Conservation (phyloP, 2,113 vertebrate genomes). For the Notarius lentiginosus region DNA sequence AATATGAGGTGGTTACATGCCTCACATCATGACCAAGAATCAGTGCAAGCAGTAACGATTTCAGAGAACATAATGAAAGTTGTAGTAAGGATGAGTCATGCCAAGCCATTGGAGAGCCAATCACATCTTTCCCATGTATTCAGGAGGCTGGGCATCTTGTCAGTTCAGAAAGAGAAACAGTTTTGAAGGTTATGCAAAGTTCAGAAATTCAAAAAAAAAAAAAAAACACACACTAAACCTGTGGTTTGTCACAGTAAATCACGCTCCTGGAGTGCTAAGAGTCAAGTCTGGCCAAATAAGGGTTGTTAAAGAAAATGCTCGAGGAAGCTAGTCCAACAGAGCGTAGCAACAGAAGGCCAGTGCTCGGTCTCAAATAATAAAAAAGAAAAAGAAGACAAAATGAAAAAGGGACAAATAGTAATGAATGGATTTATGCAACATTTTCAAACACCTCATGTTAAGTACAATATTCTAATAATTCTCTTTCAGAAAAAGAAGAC, state of each 20-base stretch:
- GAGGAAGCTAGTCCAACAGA: slow-evolving; percentile 12
- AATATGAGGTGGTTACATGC: background rate
- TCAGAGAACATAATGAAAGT: slow-evolving; percentile 3
- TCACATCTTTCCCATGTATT: background rate
- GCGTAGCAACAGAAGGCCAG: background rate
- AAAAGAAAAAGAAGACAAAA: slow-evolving; percentile 21
- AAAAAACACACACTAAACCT: slow-evolving; percentile 57
- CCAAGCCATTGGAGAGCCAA: background rate
- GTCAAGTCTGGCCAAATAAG: slow-evolving; percentile 60
- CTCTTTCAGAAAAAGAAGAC: slow-evolving; percentile 60
- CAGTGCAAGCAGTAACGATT: background rate
- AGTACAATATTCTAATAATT: slow-evolving; percentile 26
- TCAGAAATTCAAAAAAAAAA: slow-evolving; percentile 43
- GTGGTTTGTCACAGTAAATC: slow-evolving; percentile 70
- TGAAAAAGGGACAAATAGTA: background rate
- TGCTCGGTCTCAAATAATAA: slow-evolving; percentile 20
- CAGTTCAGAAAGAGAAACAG: slow-evolving; percentile 18
- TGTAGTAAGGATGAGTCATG: background rate
- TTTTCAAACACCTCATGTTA: background rate
- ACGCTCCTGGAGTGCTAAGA: slow-evolving; percentile 40
- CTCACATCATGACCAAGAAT: background rate
- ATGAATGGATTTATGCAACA: background rate
- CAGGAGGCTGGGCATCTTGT: slow-evolving; percentile 25
- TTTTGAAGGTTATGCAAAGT: slow-evolving; percentile 6
- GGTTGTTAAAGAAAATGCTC: slow-evolving; percentile 56